Evolutionary conservation across 2,797 vertebrate genomes (phyloP).

Genomic region (Dicrostonyx torquatus): DNA sequence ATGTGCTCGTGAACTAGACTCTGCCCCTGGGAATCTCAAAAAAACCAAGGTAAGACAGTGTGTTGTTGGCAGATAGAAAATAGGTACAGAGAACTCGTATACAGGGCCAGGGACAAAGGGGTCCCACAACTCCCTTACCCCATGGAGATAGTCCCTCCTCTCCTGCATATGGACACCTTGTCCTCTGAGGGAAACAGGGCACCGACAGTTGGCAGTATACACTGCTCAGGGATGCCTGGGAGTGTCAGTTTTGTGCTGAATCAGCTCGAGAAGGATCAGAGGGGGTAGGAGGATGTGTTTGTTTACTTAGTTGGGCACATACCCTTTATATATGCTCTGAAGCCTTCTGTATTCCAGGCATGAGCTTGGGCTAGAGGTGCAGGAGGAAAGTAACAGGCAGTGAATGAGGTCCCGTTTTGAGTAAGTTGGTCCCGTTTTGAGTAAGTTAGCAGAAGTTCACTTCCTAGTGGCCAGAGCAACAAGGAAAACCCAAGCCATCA

Average conservation of each 20-base stretch:
- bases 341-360: not conserved
- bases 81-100: not conserved
- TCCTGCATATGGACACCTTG: not conserved
- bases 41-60: not conserved
- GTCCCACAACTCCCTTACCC: not conserved
- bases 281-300: not conserved
- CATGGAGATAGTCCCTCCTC: not conserved
- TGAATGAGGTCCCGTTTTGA: not conserved
- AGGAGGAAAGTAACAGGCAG: not conserved
- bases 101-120: not conserved
- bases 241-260: not conserved
- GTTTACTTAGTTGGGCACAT: not conserved
- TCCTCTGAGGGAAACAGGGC: not conserved
- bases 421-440: not conserved
- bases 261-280: not conserved
- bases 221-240: not conserved
- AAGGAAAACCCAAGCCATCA: not conserved
- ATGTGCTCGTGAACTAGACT: fast-evolving
- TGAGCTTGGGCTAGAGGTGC: not conserved
- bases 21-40: not conserved
- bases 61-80: not conserved
- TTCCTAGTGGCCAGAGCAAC: conserved; percentile 11
- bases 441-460: not conserved
- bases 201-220: not conserved
- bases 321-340: not conserved